phyloP scores from a whole-genome alignment of 2,113 vertebrate genomes.

The Sphyrna mokarran region DNA sequence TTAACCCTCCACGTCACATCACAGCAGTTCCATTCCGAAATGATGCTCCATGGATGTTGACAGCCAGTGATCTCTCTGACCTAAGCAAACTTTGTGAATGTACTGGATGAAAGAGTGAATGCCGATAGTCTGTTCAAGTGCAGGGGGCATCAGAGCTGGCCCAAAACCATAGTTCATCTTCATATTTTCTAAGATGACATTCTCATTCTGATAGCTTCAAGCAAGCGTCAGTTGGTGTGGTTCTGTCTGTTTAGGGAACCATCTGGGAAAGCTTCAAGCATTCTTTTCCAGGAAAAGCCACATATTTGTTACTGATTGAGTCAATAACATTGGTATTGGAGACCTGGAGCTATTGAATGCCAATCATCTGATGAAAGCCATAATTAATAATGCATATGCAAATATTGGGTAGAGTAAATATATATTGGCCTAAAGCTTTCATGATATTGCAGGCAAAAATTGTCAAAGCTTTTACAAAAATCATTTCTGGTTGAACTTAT shows the following conservation, averaged over 20 bases:
- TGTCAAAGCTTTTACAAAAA: not conserved
- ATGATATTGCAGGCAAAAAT: not conserved
- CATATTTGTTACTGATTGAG: not conserved
- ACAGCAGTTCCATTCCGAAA: not conserved
- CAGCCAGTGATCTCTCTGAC: not conserved
- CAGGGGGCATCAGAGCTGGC: not conserved
- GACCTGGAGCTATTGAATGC: not conserved
- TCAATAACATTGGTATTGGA: slow-evolving; percentile 8
- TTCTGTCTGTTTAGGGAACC: not conserved
- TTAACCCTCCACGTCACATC: not conserved
- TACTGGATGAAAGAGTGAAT: not conserved
- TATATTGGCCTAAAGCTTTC: not conserved
- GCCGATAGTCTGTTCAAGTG: too few relatives aligned
- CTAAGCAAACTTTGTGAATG: not conserved
- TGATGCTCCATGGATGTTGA: not conserved
- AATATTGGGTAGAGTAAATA: not conserved
- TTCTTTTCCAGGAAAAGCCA: not conserved
- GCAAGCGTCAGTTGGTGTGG: not conserved
- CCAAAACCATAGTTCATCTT: not conserved
- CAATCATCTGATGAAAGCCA: not conserved
- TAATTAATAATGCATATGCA: slow-evolving; percentile 29
- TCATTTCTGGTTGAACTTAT: not conserved
- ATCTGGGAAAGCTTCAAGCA: not conserved
- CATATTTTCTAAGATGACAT: not conserved
- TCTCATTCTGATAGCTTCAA: not conserved